Conservation (phyloP, 2,797 vertebrate species). For the Cetoscarus ocellatus region DNA sequence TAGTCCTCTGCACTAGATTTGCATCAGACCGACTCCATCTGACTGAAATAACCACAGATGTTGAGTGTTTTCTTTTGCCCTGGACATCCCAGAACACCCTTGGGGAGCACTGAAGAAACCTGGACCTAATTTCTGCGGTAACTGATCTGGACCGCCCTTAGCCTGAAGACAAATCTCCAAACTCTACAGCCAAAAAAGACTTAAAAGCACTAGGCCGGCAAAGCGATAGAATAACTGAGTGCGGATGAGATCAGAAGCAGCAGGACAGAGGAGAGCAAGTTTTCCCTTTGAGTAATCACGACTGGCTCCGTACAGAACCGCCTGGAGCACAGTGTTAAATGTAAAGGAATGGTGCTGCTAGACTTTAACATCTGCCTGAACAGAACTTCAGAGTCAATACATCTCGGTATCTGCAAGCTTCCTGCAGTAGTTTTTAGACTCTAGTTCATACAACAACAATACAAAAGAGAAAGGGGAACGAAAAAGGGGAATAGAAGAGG, state of each 20-base stretch:
- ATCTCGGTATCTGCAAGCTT: constrained; percentile 31
- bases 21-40: constrained; percentile 6
- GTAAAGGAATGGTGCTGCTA: constrained; percentile 32
- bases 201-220: constrained; percentile 23
- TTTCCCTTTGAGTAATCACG: constrained; percentile 50
- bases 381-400: constrained; percentile 6
- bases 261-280: constrained; percentile 37
- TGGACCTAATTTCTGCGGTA: constrained; percentile 21
- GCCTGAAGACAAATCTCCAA: constrained; percentile 46
- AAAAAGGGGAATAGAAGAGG: neutral
- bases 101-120: constrained; percentile 9
- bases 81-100: neutral
- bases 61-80: neutral
- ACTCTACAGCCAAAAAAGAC: constrained; percentile 27
- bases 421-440: constrained; percentile 24
- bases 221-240: constrained; percentile 21
- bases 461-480: constrained; percentile 40
- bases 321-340: constrained; percentile 42
- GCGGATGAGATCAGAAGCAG: constrained; percentile 38
- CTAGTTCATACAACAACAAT: constrained; percentile 59
- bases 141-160: constrained; percentile 29
- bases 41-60: constrained; percentile 5
- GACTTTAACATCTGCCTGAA: constrained; percentile 18
- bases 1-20: neutral
- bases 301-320: constrained; percentile 50